phyloP scores from a whole-genome alignment of 2,888 invertebrate species.

The Pterobdella sp. region DNA sequence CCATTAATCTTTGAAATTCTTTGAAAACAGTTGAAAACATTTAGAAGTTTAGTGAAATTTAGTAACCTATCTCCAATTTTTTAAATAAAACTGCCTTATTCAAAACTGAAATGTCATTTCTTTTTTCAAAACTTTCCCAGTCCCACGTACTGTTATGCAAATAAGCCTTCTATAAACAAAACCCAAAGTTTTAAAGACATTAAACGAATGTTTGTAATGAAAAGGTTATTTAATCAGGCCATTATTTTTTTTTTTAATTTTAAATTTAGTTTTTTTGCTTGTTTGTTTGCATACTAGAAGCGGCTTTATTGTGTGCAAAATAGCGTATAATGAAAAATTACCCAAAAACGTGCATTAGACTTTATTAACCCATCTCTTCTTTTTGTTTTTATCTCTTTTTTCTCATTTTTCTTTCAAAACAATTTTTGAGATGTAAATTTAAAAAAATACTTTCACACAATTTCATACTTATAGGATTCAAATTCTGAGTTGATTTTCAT shows the following conservation, averaged over 20 bases:
- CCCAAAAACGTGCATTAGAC: not conserved
- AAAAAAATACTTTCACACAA: no score
- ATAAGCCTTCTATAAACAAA: not conserved
- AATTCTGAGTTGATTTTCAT: no score
- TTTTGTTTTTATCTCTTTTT: not conserved
- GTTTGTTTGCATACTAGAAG: not conserved
- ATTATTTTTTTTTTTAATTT: not conserved
- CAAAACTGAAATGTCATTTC: no score
- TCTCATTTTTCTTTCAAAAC: not conserved
- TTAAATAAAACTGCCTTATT: no score
- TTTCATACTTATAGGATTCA: no score
- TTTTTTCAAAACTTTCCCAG: no score
- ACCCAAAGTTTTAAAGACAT: not conserved
- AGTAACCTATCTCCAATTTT: no score
- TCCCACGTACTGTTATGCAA: not conserved
- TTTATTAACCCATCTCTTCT: not conserved
- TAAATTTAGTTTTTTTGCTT: not conserved
- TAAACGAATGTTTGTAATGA: not conserved
- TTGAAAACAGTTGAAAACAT: no score
- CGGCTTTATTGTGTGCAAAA: slow-evolving; percentile 3
- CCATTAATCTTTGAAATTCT: no score
- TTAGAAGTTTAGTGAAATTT: no score
- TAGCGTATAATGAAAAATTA: not conserved
- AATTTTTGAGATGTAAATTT: not conserved
- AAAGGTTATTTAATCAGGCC: not conserved